A percentile compares a stretch with the other conserved stretches of the same genome.
Conservation (phyloP, 2,797 vertebrate species). For the Centroberyx gerrardi region DNA sequence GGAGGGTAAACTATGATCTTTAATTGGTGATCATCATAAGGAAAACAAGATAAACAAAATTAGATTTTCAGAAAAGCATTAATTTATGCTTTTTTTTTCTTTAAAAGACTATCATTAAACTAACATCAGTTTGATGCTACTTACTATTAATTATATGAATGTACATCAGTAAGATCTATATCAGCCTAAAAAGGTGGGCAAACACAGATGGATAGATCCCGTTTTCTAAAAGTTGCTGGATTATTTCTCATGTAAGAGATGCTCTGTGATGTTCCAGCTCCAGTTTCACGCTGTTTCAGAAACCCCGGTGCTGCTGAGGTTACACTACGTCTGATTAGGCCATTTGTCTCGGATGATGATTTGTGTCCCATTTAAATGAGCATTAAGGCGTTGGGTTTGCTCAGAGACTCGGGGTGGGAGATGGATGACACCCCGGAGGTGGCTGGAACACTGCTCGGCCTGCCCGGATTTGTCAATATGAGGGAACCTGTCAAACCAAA, state of each 20-base stretch:
- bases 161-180: no score
- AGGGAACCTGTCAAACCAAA: conserved; percentile 71
- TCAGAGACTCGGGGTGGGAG: conserved; percentile 62
- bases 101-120: no score
- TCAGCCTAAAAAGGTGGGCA: no score
- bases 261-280: conserved; percentile 1
- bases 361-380: conserved; percentile 82
- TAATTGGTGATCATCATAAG: no score
- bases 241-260: not conserved
- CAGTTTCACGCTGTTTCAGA: conserved; percentile 12
- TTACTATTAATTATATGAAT: no score
- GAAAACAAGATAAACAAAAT: no score
- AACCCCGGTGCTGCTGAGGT: conserved; percentile 39
- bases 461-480: conserved; percentile 73
- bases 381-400: conserved; percentile 75
- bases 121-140: no score
- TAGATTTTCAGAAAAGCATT: no score
- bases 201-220: no score
- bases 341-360: conserved; percentile 77
- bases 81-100: no score
- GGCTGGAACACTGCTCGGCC: conserved; percentile 58
- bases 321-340: conserved; percentile 42
- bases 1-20: no score
- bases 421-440: conserved; percentile 73
- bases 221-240: conserved; percentile 6